These are phyloP conservation scores for Eulithis prunata DNA, from an alignment of 2,888 invertebrate species.

Conservation along the genomic window DNA sequence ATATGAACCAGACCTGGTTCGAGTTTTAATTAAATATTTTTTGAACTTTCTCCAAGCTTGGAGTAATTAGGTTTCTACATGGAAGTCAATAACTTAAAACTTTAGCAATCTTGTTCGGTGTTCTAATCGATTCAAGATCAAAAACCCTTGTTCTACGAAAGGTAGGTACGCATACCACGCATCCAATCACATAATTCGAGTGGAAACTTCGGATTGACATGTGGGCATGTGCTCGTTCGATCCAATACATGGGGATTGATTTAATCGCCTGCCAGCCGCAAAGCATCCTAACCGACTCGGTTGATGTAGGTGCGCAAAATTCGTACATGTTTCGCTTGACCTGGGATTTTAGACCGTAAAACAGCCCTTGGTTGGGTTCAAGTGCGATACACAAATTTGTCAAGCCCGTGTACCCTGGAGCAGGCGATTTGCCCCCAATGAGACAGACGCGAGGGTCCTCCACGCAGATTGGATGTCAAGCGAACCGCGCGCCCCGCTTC, in stretches of 20 bases:
- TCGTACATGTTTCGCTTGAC: conserved; percentile 32
- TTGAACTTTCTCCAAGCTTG: conserved; percentile 47
- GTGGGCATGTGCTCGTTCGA: conserved; percentile 35
- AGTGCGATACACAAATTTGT: conserved; percentile 47
- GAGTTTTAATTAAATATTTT: conserved; percentile 60
- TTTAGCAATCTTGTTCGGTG: conserved; percentile 30
- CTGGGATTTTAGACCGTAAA: conserved; percentile 45
- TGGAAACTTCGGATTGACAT: conserved; percentile 41
- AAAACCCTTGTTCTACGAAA: conserved; percentile 19
- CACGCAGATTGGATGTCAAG: conserved; percentile 73
- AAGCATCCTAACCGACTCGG: conserved; percentile 38
- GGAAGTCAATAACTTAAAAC: conserved; percentile 46
- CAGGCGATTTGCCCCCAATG: conserved; percentile 72
- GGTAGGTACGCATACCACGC: conserved; percentile 20
- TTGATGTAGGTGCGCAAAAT: conserved; percentile 36
- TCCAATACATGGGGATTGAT: conserved; percentile 43
- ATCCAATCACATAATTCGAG: conserved; percentile 36
- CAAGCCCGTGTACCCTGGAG: conserved; percentile 43
- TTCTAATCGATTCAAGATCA: conserved; percentile 31
- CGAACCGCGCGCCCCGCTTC: conserved; percentile 49
- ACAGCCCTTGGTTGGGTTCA: conserved; percentile 32
- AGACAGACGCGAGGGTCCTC: conserved; percentile 69
- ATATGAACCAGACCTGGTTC: conserved; percentile 47
- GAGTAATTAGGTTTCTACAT: conserved; percentile 48
- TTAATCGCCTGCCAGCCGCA: conserved; percentile 45